Percentiles rank a stretch among this genome's conserved stretches.
Evolutionary conservation across 1,140 invertebrate genomes (phyloP).

Genomic region (Pseudomyrmex flavicornis): DNA sequence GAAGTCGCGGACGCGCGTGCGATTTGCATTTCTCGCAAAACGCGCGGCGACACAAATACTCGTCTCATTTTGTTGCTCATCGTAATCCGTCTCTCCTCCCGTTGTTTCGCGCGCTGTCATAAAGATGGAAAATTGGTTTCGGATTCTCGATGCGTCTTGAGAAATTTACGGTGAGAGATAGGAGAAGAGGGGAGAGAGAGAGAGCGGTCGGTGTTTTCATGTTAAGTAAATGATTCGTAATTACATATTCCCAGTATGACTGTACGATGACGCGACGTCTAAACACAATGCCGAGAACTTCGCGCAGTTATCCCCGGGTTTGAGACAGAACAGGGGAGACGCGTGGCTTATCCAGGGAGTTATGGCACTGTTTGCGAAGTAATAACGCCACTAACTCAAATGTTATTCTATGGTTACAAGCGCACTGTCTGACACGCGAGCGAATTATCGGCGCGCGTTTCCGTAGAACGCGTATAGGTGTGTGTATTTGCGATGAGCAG

Average conservation of each 20-base stretch:
- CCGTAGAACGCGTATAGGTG: constrained; percentile 73
- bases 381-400: constrained; percentile 71
- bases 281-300: constrained; percentile 40
- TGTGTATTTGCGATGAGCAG: constrained; percentile 65
- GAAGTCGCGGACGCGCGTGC: neutral
- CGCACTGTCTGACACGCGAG: constrained; percentile 30
- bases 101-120: neutral
- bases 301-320: constrained; percentile 28
- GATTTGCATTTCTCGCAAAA: too few relatives aligned
- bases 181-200: too few relatives aligned
- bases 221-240: constrained; percentile 39
- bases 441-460: constrained; percentile 46
- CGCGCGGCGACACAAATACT: too few relatives aligned
- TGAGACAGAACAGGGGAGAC: constrained; percentile 38
- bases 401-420: constrained; percentile 58
- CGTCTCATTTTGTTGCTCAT: too few relatives aligned
- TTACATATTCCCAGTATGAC: constrained; percentile 57
- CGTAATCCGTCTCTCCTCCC: too few relatives aligned
- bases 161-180: constrained; percentile 24
- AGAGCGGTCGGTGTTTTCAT: constrained; percentile 21
- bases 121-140: neutral
- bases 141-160: neutral
- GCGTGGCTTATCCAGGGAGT: constrained; percentile 18
- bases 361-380: constrained; percentile 64
- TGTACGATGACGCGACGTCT: constrained; percentile 50